Evolutionary conservation across 2,888 invertebrate genomes (phyloP), one percentile per base, ranked within the genome.

Genomic region (Dryomyza anilis): DNA sequence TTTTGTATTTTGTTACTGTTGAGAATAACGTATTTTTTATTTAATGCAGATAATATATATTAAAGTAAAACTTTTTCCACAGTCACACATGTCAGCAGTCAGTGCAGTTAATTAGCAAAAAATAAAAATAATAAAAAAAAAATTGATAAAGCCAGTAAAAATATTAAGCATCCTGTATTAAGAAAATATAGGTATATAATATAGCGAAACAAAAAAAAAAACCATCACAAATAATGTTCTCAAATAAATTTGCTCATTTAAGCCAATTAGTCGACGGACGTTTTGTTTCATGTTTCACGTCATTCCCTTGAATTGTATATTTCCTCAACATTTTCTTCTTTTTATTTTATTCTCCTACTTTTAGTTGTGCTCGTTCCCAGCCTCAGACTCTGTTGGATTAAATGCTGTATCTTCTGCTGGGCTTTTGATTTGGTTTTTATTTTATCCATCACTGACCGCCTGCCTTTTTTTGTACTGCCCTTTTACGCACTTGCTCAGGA

Each of bases 211-310:
- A 63, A 67, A 69, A 65, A 67, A 70, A 16, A 46, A 46, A 16
- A 59, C 14, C 25, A 50, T 25, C 72, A 70, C 71, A 71, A n/a
- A 70, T 70, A 73, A 72, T 72, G 72, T 71, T 67, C 67, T 68
- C 71, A 71, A 71, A 72, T 71, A 72, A 72, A 72, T 71, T 72
- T 70, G 68, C 68, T 69, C 71, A 71, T 71, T 70, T 73, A 80
- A 80, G 80, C 79, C 79, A 79, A 79, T 79, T 79, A 79, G 79
- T 79, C 79, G 78, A 78, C 76, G 78, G 61, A 77, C 80, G 76
- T 79, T 80, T 79, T 78, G 78, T 76, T 80, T 80, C 79, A 74
- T 80, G 78, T 76, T 78, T 77, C 69, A 67, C 67, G 53, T 68
- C 67, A 71, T 76, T 76, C 76, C 68, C 66, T 67, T 43, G 66